These are phyloP conservation scores for Smithornis capensis DNA, from an alignment of 2,113 vertebrate species.

Conservation along the genomic window DNA sequence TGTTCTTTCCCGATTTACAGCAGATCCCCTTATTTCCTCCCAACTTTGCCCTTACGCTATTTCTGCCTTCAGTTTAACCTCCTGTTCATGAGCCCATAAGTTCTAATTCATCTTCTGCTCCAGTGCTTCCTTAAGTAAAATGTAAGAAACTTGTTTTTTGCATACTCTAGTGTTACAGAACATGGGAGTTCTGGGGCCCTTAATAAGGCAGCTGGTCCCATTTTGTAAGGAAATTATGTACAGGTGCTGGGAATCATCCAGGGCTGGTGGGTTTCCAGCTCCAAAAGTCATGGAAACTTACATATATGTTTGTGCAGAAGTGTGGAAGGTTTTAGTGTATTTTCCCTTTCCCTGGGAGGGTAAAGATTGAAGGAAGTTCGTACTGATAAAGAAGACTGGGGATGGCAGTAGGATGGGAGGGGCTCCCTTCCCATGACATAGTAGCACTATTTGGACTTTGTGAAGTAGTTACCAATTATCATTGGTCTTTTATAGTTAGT, in stretches of 20 bases:
- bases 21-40: background rate
- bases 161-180: background rate
- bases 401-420: background rate
- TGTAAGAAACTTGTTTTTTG: background rate
- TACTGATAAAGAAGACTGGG: background rate
- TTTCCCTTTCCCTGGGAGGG: background rate
- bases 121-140: background rate
- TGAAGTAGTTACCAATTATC: background rate
- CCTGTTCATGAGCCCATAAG: background rate
- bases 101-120: slow-evolving; percentile 10
- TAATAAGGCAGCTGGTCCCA: slow-evolving; percentile 26
- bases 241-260: background rate
- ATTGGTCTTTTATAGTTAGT: background rate
- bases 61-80: slow-evolving; percentile 24
- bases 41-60: background rate
- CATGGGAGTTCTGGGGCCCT: background rate
- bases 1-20: slow-evolving; percentile 11
- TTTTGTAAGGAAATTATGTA: slow-evolving; percentile 1
- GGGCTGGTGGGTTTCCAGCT: background rate
- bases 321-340: background rate
- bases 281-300: background rate
- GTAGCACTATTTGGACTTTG: background rate
- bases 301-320: background rate
- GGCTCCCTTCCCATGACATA: background rate
- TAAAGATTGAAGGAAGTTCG: background rate